These are phyloP conservation scores for Mohoua ochrocephala DNA, from an alignment of 2,113 vertebrate genomes.

Conservation along the genomic window DNA sequence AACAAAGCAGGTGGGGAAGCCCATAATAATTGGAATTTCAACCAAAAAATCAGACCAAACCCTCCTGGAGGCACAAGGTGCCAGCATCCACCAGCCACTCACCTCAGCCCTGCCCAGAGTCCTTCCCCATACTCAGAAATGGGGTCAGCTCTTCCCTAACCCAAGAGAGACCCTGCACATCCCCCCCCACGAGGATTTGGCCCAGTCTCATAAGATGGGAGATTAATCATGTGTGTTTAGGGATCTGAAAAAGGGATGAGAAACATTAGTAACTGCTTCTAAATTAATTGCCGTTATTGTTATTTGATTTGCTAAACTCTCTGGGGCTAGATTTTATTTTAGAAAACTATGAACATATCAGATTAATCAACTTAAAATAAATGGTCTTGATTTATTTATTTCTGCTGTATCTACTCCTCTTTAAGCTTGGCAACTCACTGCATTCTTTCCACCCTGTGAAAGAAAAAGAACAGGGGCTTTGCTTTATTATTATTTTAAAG, in stretches of 20 bases:
- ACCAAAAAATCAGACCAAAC: neutral
- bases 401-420: slow-evolving; percentile 21
- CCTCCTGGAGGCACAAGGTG: neutral
- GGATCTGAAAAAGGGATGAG: neutral
- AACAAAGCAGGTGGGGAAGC: neutral
- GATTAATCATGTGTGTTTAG: neutral
- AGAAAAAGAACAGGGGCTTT: neutral
- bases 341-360: slow-evolving; percentile 25
- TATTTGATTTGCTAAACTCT: slow-evolving; percentile 42
- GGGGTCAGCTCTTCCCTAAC: neutral
- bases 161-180: neutral
- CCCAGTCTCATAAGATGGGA: neutral
- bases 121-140: neutral
- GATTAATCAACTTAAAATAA: slow-evolving; percentile 54
- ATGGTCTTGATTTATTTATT: slow-evolving; percentile 53
- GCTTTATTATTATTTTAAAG: slow-evolving; percentile 4
- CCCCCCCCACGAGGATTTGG: neutral
- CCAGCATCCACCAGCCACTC: neutral
- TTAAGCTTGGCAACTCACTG: slow-evolving; percentile 14
- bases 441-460: slow-evolving; percentile 43
- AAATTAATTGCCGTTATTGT: slow-evolving; percentile 29
- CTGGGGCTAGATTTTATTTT: slow-evolving; percentile 16
- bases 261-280: slow-evolving; percentile 15
- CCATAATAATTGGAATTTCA: neutral
- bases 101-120: neutral